Evolutionary conservation across 2,797 vertebrate species (phyloP).

Genomic region (Ataeniobius toweri): DNA sequence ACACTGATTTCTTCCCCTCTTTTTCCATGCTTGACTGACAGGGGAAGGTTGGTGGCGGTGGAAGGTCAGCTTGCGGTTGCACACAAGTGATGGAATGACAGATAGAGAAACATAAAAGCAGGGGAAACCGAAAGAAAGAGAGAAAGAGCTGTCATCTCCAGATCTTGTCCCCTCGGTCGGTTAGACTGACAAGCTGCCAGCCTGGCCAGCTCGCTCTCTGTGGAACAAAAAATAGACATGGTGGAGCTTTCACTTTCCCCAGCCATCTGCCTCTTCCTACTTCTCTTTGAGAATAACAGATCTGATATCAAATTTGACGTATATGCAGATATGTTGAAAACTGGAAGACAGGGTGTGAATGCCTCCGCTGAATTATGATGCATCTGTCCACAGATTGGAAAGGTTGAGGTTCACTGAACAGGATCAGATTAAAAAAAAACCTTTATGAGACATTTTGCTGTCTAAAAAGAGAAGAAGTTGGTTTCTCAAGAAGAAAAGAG

Average conservation of each 20-base stretch:
- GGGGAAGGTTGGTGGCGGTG: slow-evolving; percentile 69
- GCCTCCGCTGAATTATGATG: background rate
- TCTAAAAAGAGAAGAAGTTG: no score
- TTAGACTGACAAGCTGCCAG: slow-evolving; percentile 76
- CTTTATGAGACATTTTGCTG: no score
- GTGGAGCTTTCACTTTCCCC: slow-evolving; percentile 71
- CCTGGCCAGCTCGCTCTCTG: slow-evolving; percentile 57
- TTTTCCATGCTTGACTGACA: slow-evolving; percentile 69
- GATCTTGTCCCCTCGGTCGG: slow-evolving; percentile 53
- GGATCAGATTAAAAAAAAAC: background rate
- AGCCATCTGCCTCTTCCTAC: slow-evolving; percentile 51
- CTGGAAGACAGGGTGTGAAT: slow-evolving; percentile 6
- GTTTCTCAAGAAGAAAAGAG: no score
- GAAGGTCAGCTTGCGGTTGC: slow-evolving; percentile 84
- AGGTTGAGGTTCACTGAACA: slow-evolving; percentile 8
- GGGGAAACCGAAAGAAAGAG: slow-evolving; percentile 29
- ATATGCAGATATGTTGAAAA: slow-evolving; percentile 22
- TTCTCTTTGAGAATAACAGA: slow-evolving; percentile 8
- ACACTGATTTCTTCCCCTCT: background rate
- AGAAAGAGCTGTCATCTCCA: slow-evolving; percentile 74
- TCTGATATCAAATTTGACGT: slow-evolving; percentile 25
- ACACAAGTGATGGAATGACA: slow-evolving; percentile 74
- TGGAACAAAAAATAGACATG: slow-evolving; percentile 81
- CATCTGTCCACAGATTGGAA: background rate
- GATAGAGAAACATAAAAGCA: slow-evolving; percentile 24